Evolutionary conservation across 2,888 invertebrate species (phyloP).

Genomic region (Schizotus pectinicornis): DNA sequence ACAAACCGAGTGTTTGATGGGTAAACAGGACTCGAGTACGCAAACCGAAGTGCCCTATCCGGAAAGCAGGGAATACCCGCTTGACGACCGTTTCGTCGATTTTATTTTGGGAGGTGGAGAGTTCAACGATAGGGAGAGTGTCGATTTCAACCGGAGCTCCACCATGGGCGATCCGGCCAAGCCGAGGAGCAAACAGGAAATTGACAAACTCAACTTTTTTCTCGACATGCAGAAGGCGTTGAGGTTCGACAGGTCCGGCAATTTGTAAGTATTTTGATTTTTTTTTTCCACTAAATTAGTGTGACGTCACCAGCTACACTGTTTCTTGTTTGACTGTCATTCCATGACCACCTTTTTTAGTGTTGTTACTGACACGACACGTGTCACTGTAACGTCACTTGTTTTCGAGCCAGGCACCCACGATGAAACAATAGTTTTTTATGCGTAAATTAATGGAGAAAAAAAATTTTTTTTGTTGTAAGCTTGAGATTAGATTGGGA

Average conservation of each 20-base stretch:
- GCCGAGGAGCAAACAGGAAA: constrained; percentile 18
- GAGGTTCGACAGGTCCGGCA: constrained; percentile 43
- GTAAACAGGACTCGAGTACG: constrained; percentile 1
- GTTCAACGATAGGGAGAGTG: background rate
- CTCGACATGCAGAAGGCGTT: constrained; percentile 43
- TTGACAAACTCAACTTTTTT: constrained; percentile 39
- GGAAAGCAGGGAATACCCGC: constrained; percentile 6
- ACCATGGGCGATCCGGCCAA: constrained; percentile 19
- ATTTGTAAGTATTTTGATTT: constrained; percentile 44
- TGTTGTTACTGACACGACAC: too few species aligned
- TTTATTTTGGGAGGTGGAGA: constrained; percentile 8
- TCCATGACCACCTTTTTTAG: too few species aligned
- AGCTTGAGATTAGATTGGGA: too few species aligned
- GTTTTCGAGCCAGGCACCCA: too few species aligned
- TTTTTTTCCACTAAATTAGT: too few species aligned
- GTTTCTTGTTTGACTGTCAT: too few species aligned
- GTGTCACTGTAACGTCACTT: too few species aligned
- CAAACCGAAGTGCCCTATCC: constrained; percentile 9
- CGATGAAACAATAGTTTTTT: too few species aligned
- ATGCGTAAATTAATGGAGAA: too few species aligned
- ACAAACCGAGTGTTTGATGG: constrained; percentile 4
- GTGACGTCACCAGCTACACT: too few species aligned
- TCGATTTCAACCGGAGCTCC: background rate
- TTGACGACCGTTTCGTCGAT: constrained; percentile 3
- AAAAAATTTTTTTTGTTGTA: too few species aligned